These are phyloP conservation scores for Tipula unca DNA, from an alignment of 2,888 invertebrate genomes.

Conservation along the genomic window DNA sequence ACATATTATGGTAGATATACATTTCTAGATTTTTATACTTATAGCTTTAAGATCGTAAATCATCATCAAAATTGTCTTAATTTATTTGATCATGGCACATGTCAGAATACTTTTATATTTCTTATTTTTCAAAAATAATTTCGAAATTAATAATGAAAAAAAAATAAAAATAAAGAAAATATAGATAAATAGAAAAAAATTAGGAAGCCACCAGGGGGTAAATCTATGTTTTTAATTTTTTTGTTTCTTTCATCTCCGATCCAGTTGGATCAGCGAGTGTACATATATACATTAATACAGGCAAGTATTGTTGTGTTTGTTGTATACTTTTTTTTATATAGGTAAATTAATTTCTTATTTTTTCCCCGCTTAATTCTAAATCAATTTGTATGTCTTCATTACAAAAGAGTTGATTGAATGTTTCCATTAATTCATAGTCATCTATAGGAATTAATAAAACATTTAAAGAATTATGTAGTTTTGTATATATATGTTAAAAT, in stretches of 20 bases:
- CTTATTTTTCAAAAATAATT: slow-evolving; percentile 9
- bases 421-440: neutral
- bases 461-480: neutral
- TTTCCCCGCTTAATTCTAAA: neutral
- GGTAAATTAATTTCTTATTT: neutral
- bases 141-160: neutral
- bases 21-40: neutral
- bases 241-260: neutral
- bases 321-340: too few species aligned
- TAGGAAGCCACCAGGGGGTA: slow-evolving; percentile 14
- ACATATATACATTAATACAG: neutral
- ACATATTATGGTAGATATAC: neutral
- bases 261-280: neutral
- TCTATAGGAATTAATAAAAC: neutral
- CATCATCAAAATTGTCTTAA: slow-evolving; percentile 14
- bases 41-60: neutral
- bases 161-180: neutral
- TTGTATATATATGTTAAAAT: neutral
- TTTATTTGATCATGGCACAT: slow-evolving; percentile 14
- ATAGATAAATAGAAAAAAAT: neutral
- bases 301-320: neutral
- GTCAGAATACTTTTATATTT: slow-evolving; percentile 14
- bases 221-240: neutral
- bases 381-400: neutral
- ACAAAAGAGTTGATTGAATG: slow-evolving; percentile 8